Conservation (phyloP, 2,888 invertebrate species). For the Rotaria sp. region DNA sequence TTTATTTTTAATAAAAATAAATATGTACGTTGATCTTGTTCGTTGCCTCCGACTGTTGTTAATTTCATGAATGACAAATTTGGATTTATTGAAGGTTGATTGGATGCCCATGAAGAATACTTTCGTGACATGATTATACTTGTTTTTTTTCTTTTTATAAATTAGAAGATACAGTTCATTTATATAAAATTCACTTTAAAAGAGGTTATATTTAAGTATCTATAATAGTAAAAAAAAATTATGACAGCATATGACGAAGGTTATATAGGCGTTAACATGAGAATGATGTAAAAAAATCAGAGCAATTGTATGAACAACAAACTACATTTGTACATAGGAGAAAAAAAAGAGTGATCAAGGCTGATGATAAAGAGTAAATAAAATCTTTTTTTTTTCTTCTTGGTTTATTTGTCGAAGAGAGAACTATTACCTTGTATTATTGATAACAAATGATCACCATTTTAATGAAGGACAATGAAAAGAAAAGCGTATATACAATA, state of each 20-base stretch:
- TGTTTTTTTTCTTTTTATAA: too few species aligned
- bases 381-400: background rate
- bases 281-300: background rate
- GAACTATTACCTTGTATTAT: background rate
- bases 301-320: background rate
- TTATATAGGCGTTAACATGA: background rate
- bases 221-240: background rate
- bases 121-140: background rate
- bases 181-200: background rate
- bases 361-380: background rate
- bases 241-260: background rate
- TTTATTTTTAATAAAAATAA: too few species aligned
- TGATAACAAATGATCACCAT: background rate
- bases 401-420: background rate
- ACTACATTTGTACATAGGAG: background rate
- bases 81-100: background rate
- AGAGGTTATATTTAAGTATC: background rate
- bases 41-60: background rate
- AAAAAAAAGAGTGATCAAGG: background rate
- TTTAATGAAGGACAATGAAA: background rate
- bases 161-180: background rate
- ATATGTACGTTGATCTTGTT: constrained; percentile 6
- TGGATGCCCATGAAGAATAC: background rate
- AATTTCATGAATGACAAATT: background rate
- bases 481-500: background rate